phyloP scores from a whole-genome alignment of 2,888 invertebrate species.

The Fissipunctia ypsillon region DNA sequence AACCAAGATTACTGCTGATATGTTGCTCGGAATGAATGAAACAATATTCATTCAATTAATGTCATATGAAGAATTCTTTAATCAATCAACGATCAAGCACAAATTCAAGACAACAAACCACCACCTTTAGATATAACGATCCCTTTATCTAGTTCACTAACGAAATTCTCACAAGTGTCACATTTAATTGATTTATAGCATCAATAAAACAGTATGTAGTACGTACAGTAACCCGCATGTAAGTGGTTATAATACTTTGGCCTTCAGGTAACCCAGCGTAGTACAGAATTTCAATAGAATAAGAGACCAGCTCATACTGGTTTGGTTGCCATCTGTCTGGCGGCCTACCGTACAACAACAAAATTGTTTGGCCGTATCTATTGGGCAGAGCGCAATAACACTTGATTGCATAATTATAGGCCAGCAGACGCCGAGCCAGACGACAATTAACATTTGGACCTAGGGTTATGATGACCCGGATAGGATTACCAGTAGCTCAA shows the following conservation, averaged over 20 bases:
- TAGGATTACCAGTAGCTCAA: constrained; percentile 43
- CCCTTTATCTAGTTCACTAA: constrained; percentile 1
- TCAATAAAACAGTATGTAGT: constrained; percentile 31
- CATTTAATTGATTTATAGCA: constrained; percentile 42
- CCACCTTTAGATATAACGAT: not conserved
- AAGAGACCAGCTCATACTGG: not conserved
- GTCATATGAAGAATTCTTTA: no score
- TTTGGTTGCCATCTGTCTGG: not conserved
- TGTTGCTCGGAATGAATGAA: no score
- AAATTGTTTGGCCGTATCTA: constrained; percentile 55
- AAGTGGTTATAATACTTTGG: no score
- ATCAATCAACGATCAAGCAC: not conserved
- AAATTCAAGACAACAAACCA: not conserved
- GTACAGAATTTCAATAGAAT: no score
- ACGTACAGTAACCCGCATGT: not conserved
- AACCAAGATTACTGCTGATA: not conserved
- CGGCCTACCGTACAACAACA: constrained; percentile 20
- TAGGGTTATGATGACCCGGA: constrained; percentile 51
- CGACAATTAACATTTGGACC: constrained; percentile 64
- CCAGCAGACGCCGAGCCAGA: constrained; percentile 58
- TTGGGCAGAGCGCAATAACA: constrained; percentile 60
- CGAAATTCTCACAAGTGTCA: constrained; percentile 53
- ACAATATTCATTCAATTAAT: not conserved
- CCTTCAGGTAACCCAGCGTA: not conserved
- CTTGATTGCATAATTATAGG: constrained; percentile 69